phyloP scores from a whole-genome alignment of 2,888 invertebrate genomes.

The Cephus sareptanus region DNA sequence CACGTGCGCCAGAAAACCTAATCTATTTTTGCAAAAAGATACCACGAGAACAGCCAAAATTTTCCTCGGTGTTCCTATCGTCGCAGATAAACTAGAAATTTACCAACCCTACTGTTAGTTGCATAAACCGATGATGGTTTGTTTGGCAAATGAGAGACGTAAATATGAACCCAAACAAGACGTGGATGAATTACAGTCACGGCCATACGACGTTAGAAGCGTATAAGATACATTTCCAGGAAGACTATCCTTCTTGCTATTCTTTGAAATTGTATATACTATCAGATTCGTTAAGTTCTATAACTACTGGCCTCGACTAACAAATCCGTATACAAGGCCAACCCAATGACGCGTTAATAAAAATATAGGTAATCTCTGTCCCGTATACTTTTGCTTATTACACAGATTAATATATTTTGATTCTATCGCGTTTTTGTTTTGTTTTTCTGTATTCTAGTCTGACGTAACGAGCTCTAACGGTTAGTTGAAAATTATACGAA shows the following conservation, averaged over 20 bases:
- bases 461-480: neutral
- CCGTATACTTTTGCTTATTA: neutral
- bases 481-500: neutral
- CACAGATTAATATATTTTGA: neutral
- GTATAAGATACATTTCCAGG: neutral
- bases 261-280: neutral
- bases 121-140: neutral
- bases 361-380: neutral
- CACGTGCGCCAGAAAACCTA: conserved; percentile 1
- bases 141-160: neutral
- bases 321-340: neutral
- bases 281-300: neutral
- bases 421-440: neutral
- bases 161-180: neutral
- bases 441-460: neutral
- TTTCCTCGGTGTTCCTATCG: neutral
- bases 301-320: neutral
- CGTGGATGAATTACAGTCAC: neutral
- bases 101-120: neutral
- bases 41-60: neutral
- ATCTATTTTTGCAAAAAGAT: conserved; percentile 5
- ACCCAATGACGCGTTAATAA: neutral
- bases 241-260: neutral
- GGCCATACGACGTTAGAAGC: neutral
- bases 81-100: neutral